phyloP scores from a whole-genome alignment of 2,888 invertebrate species.

The Beris chalybata region DNA sequence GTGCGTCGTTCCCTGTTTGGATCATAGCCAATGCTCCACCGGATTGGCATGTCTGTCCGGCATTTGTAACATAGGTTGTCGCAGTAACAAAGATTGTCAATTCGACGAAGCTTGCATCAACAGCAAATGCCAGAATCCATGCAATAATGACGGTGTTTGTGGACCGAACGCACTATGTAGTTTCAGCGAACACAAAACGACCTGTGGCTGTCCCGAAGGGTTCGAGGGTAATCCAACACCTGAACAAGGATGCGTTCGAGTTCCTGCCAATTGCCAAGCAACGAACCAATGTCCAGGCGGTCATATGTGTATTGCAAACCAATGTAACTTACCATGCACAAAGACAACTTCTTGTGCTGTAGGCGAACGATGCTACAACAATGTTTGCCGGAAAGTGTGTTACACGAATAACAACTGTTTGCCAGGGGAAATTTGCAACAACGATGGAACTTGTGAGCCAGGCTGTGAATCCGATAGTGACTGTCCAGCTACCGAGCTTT shows the following conservation, averaged over 20 bases:
- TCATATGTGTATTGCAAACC: constrained; percentile 75
- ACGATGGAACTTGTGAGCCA: constrained; percentile 74
- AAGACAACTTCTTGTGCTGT: constrained; percentile 75
- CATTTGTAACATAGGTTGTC: constrained; percentile 80
- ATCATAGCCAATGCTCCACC: constrained; percentile 77
- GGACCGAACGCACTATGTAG: constrained; percentile 84
- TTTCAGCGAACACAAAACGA: constrained; percentile 71
- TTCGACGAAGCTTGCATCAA: constrained; percentile 78
- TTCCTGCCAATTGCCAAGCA: constrained; percentile 70
- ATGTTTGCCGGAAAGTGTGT: constrained; percentile 81
- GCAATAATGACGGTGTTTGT: constrained; percentile 72
- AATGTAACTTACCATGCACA: constrained; percentile 78
- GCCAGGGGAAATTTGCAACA: constrained; percentile 84
- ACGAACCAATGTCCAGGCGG: constrained; percentile 74
- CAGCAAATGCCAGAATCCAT: constrained; percentile 83
- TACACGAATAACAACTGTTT: constrained; percentile 88
- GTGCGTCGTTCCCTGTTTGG: constrained; percentile 77
- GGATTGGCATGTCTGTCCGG: constrained; percentile 81
- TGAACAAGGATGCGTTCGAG: constrained; percentile 85
- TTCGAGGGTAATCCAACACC: constrained; percentile 86
- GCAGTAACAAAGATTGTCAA: constrained; percentile 79
- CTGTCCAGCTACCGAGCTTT: constrained; percentile 77
- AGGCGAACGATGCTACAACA: constrained; percentile 80
- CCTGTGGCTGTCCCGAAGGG: constrained; percentile 80
- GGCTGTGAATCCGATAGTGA: constrained; percentile 83